Evolutionary conservation across 2,888 invertebrate species (phyloP).

Genomic region (Acrocyrtus sp.): DNA sequence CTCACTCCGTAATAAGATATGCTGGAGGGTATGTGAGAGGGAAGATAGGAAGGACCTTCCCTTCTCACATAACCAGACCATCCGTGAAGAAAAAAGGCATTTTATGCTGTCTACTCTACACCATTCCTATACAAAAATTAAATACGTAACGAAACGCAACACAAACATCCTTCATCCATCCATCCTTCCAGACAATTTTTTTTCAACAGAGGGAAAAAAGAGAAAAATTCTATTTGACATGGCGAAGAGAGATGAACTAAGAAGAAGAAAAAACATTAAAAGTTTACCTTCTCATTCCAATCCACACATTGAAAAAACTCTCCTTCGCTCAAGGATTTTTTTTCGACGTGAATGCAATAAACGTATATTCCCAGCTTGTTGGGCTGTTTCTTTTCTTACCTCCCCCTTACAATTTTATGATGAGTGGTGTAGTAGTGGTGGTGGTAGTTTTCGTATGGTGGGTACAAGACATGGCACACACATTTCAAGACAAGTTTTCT

Average conservation of each 20-base stretch:
- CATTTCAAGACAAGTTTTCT: slow-evolving; percentile 14
- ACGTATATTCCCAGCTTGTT: slow-evolving; percentile 12
- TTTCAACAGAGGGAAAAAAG: neutral
- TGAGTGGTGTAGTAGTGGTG: no score
- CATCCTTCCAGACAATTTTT: neutral
- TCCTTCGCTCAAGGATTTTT: neutral
- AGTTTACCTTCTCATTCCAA: no score
- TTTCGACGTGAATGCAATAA: no score
- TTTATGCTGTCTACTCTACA: no score
- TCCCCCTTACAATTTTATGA: no score
- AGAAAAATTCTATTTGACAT: slow-evolving; percentile 28
- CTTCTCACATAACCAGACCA: slow-evolving; percentile 40
- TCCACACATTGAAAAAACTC: slow-evolving; percentile 4
- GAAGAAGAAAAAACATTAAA: no score
- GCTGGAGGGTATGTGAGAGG: slow-evolving; percentile 35
- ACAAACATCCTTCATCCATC: neutral
- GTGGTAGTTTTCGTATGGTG: no score
- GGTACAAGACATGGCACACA: neutral
- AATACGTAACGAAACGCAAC: neutral
- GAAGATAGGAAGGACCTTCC: slow-evolving; percentile 26
- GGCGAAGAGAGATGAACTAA: slow-evolving; percentile 23
- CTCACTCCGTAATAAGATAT: slow-evolving; percentile 25
- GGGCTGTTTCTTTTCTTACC: slow-evolving; percentile 2
- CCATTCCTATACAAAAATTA: slow-evolving; percentile 8
- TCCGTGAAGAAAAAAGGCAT: slow-evolving; percentile 23